These are phyloP conservation scores for Psilanteris sp. DNA, from an alignment of 1,140 invertebrate genomes.

Conservation along the genomic window DNA sequence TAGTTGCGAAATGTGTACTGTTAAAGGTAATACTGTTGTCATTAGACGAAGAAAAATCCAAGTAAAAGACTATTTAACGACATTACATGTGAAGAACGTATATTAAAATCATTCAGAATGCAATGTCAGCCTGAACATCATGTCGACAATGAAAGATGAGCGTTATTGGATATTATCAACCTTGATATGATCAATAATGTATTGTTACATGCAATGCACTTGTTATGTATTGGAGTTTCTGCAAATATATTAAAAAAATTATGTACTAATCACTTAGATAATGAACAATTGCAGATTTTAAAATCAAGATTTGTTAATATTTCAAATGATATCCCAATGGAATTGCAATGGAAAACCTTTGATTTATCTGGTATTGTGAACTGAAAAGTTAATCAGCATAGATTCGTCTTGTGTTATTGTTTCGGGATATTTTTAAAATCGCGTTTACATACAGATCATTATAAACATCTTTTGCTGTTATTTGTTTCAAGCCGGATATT, in stretches of 20 bases:
- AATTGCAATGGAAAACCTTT: too few species aligned
- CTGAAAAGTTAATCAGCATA: too few species aligned
- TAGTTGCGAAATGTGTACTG: too few species aligned
- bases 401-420: slow-evolving; percentile 9
- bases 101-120: too few species aligned
- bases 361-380: too few species aligned
- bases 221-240: too few species aligned
- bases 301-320: too few species aligned
- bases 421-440: not conserved
- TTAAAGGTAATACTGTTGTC: slow-evolving; percentile 5
- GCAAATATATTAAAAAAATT: too few species aligned
- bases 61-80: slow-evolving; percentile 1
- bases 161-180: slow-evolving; percentile 16
- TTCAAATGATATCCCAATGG: too few species aligned
- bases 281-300: too few species aligned
- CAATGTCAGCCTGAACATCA: slow-evolving; percentile 55
- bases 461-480: slow-evolving; percentile 14
- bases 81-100: too few species aligned
- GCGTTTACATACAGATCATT: not conserved
- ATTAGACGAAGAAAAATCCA: not conserved
- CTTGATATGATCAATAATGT: slow-evolving; percentile 47
- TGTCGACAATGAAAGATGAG: slow-evolving; percentile 1
- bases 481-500: slow-evolving; percentile 15
- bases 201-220: too few species aligned
- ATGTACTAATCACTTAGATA: slow-evolving; percentile 1